A percentile compares a stretch with the other conserved stretches of the same genome.
phyloP scores from a whole-genome alignment of 2,113 vertebrate species.

The Apeltes quadracus region DNA sequence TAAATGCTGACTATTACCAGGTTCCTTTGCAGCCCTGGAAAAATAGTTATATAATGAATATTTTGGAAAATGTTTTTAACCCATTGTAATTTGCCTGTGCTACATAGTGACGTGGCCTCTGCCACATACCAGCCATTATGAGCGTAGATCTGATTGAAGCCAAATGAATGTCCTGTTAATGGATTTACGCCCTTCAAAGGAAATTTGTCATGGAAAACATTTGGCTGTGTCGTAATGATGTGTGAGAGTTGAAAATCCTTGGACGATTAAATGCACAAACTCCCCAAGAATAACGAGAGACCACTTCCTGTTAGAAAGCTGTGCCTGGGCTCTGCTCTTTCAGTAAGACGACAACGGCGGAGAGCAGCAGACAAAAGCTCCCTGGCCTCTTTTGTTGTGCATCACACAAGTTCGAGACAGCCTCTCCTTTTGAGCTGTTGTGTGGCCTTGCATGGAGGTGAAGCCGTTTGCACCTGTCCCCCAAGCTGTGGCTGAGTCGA shows the following conservation, averaged over 20 bases:
- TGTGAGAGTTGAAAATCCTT: slow-evolving; percentile 39
- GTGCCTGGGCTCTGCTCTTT: slow-evolving; percentile 44
- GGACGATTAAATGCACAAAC: slow-evolving; percentile 47
- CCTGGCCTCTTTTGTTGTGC: slow-evolving; percentile 60
- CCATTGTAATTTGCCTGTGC: neutral
- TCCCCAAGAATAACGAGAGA: slow-evolving; percentile 45
- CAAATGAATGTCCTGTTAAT: slow-evolving; percentile 9
- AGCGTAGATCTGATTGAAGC: slow-evolving; percentile 9
- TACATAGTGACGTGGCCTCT: neutral
- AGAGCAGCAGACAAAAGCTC: slow-evolving; percentile 63
- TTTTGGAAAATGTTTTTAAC: slow-evolving; percentile 22
- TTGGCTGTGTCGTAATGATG: slow-evolving; percentile 22
- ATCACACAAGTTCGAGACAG: slow-evolving; percentile 60
- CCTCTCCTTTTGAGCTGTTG: slow-evolving; percentile 69
- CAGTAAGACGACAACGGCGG: slow-evolving; percentile 52
- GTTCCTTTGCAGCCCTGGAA: slow-evolving; percentile 46
- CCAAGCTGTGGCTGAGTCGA: slow-evolving; percentile 53
- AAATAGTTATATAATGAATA: slow-evolving; percentile 42
- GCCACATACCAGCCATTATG: neutral
- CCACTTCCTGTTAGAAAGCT: slow-evolving; percentile 67
- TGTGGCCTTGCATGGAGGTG: slow-evolving; percentile 73
- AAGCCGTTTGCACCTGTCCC: slow-evolving; percentile 80
- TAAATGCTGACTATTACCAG: slow-evolving; percentile 64
- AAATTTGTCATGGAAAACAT: slow-evolving; percentile 43
- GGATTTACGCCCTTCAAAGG: slow-evolving; percentile 8